Evolutionary conservation across 2,113 vertebrate genomes (phyloP).

Genomic region (Pongo abelii): DNA sequence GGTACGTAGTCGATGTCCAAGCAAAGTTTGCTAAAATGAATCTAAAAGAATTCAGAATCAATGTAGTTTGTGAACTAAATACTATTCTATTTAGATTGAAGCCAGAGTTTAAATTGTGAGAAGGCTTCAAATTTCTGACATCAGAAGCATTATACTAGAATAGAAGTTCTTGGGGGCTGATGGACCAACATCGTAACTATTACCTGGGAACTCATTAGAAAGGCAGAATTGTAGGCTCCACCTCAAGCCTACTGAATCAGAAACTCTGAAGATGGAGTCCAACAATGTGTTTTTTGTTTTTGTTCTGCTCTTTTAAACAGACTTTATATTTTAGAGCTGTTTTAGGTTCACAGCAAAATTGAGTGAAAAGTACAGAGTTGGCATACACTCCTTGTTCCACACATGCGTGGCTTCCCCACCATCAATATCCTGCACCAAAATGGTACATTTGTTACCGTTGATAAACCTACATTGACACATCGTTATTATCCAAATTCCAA

Average conservation of each 20-base stretch:
- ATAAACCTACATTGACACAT: background rate
- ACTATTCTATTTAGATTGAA: background rate
- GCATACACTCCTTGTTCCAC: too few species aligned
- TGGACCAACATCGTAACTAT: background rate
- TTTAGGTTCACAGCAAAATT: background rate
- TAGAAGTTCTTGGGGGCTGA: background rate
- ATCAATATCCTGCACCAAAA: too few species aligned
- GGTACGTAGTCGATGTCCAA: background rate
- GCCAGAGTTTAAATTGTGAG: background rate
- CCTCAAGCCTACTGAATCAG: background rate
- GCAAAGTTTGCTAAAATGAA: background rate
- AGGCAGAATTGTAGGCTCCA: background rate
- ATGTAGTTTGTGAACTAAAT: background rate
- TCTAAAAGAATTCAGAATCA: background rate
- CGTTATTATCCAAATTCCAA: background rate
- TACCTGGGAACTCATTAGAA: background rate
- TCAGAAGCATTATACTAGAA: background rate
- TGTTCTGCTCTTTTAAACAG: background rate
- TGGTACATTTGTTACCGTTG: background rate
- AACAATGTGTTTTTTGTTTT: background rate
- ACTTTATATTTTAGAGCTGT: background rate
- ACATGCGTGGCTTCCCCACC: background rate
- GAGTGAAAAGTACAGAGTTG: background rate
- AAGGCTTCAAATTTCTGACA: background rate
- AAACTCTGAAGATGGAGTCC: background rate